Conservation (phyloP, 2,113 vertebrate genomes). For the Anarhynchus alexandrinus region DNA sequence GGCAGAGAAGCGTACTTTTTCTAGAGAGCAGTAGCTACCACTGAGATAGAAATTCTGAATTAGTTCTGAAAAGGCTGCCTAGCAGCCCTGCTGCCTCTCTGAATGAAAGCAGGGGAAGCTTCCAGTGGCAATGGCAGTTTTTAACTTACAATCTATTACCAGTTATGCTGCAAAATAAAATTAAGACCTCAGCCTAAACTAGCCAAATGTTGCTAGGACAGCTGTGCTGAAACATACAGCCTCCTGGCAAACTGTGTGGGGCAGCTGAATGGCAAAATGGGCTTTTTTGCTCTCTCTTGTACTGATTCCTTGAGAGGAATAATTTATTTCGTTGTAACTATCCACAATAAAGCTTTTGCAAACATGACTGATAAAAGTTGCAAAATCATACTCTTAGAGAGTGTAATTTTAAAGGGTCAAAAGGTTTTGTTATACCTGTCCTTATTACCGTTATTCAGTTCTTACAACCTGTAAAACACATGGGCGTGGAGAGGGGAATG, state of each 20-base stretch:
- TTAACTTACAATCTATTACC: not conserved
- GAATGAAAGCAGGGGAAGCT: not conserved
- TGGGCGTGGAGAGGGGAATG: not conserved
- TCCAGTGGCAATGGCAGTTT: not conserved
- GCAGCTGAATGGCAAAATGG: not conserved
- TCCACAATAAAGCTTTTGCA: not conserved
- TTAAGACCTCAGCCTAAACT: not conserved
- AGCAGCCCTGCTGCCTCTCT: not conserved
- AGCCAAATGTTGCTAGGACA: not conserved
- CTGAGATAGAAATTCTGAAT: not conserved
- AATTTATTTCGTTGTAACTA: not conserved
- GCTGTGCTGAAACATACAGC: not conserved
- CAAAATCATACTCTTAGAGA: not conserved
- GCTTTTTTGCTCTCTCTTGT: not conserved
- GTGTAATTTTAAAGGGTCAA: not conserved
- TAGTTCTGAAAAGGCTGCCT: not conserved
- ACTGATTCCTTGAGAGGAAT: not conserved
- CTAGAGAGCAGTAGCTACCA: not conserved
- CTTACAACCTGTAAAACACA: not conserved
- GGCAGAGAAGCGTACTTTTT: not conserved
- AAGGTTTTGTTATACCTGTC: not conserved
- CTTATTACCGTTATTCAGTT: not conserved
- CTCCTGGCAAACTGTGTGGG: too few species aligned
- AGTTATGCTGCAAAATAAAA: not conserved
- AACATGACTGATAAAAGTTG: not conserved